Base-by-base conservation (phyloP, 2,888 invertebrate species). In the Oscheius sp. region DNA sequence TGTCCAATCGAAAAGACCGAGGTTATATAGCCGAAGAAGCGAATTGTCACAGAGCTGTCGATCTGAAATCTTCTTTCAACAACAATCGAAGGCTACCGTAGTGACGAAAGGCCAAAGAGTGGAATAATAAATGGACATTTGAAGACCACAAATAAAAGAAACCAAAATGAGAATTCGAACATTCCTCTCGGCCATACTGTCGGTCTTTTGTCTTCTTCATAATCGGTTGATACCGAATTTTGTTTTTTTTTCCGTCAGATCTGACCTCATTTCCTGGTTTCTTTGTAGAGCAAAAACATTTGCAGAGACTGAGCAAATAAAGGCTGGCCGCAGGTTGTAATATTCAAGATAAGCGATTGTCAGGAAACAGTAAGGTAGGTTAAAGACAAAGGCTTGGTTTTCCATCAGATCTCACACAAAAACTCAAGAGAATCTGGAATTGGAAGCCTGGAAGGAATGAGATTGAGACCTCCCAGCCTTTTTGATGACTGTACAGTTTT, bases 21-120 rank as follows among this genome's bases (percentile, higher is more conserved):
- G n/a, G 58, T 58, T 15, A 58, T 42, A 23, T 15, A 58, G 58
- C 58, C 58, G 42, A 58, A 58, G 27, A 58, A 58, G 15, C n/a
- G 8, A 25, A 58, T 29, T 2, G 58, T 42, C 6, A 58, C n/a
- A 27, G 39, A 15, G 6, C 42, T n/a, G n/a, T 58, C 58, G 4
- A 58, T 20, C 53, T 53, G 33, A 53, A 25, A 23, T 48, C 12
- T 48, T 48, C 25, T 0, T 23, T 0, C 23, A 4, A 53, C 27
- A 8, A 5, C 31, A 27, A 10, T 4, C 5, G 2, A 17, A 6
- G n/a, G 17, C n/a, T 3, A 55, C 61, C 1, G 17, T 29, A 15
- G 29, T 25, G n/a, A n/a, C 25, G 17, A 25, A 61, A n/a, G 61
- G 61, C 61, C 61, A 61, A 1, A 61, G 45, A 23, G 61, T 61